These are phyloP conservation scores for Sorex maritimensis DNA, from an alignment of 2,797 vertebrate species.

Conservation along the genomic window DNA sequence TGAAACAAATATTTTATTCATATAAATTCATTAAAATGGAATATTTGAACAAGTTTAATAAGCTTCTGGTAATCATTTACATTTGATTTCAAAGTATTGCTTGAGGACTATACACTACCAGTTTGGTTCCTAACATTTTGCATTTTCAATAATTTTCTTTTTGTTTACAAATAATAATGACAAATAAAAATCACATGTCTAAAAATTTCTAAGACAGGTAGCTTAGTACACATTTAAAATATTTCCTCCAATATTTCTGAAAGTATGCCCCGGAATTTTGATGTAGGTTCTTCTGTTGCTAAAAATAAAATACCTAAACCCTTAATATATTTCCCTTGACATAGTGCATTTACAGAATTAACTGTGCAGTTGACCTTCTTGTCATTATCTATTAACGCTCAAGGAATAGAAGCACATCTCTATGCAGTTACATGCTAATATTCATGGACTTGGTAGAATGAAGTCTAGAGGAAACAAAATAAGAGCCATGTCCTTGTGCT, in stretches of 20 bases:
- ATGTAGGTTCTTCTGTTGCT: not conserved
- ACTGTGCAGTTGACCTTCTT: not conserved
- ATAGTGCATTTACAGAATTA: not conserved
- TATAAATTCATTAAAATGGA: not conserved
- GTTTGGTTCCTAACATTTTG: too few relatives aligned
- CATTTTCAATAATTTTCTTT: too few relatives aligned
- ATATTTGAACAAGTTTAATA: not conserved
- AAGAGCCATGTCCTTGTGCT: too few relatives aligned
- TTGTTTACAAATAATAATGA: too few relatives aligned
- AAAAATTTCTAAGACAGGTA: too few relatives aligned
- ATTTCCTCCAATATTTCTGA: not conserved
- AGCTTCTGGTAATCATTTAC: too few relatives aligned
- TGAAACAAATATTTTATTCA: not conserved
- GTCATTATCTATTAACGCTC: not conserved
- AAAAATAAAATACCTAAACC: not conserved
- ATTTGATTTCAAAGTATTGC: too few relatives aligned
- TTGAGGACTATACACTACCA: too few relatives aligned
- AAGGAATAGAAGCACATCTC: fast-evolving
- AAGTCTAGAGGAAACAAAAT: not conserved
- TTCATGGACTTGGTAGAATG: fast-evolving
- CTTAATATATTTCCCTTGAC: not conserved
- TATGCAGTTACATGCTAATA: not conserved
- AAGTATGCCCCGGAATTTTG: not conserved
- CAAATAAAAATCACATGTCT: too few relatives aligned
- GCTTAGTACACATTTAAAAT: too few relatives aligned